phyloP scores from a whole-genome alignment of 1,140 invertebrate genomes.

The Proctacanthus coquilletti region DNA sequence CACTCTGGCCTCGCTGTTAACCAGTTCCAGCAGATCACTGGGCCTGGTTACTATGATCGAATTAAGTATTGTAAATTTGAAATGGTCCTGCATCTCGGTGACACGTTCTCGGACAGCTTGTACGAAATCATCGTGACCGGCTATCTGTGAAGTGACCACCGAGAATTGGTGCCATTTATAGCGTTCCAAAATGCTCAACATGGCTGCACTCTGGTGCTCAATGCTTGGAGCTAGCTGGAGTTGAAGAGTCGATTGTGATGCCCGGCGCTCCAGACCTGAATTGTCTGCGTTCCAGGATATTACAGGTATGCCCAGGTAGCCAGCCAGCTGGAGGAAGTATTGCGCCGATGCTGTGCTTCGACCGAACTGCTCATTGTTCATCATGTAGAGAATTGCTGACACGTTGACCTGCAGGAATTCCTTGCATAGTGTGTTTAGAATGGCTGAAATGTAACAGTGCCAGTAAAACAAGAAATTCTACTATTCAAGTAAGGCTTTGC shows the following conservation, averaged over 20 bases:
- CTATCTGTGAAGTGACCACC: slow-evolving; percentile 82
- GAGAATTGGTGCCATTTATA: slow-evolving; percentile 96
- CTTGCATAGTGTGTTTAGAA: slow-evolving; percentile 71
- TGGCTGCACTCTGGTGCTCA: slow-evolving; percentile 83
- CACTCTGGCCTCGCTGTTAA: slow-evolving; percentile 81
- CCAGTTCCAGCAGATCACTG: slow-evolving; percentile 53
- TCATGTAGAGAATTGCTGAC: slow-evolving; percentile 81
- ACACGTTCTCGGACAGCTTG: slow-evolving; percentile 78
- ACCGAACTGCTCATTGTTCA: slow-evolving; percentile 78
- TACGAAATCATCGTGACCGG: slow-evolving; percentile 88
- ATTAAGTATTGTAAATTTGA: slow-evolving; percentile 78
- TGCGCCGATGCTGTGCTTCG: slow-evolving; percentile 82
- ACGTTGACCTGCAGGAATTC: slow-evolving; percentile 78
- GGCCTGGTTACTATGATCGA: slow-evolving; percentile 61
- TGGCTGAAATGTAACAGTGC: slow-evolving; percentile 44
- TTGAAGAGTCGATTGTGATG: slow-evolving; percentile 67
- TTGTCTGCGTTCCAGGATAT: slow-evolving; percentile 93
- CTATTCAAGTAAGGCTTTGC: neutral
- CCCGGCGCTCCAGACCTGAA: slow-evolving; percentile 63
- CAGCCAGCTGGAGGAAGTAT: slow-evolving; percentile 82
- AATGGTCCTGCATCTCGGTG: slow-evolving; percentile 64
- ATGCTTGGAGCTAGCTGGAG: slow-evolving; percentile 85
- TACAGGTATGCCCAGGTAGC: slow-evolving; percentile 69
- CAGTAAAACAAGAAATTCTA: neutral
- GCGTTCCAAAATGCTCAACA: slow-evolving; percentile 79